Conservation (phyloP, 1,140 invertebrate genomes). For the Cryptotermes secundus region DNA sequence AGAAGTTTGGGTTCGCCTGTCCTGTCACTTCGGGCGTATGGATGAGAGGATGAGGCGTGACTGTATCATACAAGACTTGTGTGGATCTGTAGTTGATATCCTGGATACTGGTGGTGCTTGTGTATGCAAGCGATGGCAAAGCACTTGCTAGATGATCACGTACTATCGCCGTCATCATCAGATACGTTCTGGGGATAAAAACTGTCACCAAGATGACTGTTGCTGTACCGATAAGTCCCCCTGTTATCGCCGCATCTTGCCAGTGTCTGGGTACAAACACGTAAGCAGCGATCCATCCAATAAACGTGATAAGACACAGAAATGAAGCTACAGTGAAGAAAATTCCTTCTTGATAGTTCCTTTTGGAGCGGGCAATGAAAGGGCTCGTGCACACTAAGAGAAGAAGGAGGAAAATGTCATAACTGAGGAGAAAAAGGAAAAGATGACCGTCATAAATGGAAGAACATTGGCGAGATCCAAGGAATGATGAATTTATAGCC, state of each 20-base stretch:
- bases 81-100: constrained; percentile 30
- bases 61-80: constrained; percentile 29
- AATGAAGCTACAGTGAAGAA: constrained; percentile 52
- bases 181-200: constrained; percentile 60
- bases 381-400: constrained; percentile 54
- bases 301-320: constrained; percentile 52
- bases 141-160: constrained; percentile 53
- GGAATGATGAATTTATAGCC: constrained; percentile 51
- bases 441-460: constrained; percentile 48
- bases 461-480: constrained; percentile 47
- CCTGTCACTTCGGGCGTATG: not conserved
- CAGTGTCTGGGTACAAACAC: constrained; percentile 51
- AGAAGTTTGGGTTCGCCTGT: constrained; percentile 29
- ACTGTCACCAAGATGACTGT: constrained; percentile 55
- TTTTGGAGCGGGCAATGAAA: constrained; percentile 56
- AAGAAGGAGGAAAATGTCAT: constrained; percentile 56
- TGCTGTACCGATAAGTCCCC: constrained; percentile 57
- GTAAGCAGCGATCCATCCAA: constrained; percentile 53
- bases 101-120: constrained; percentile 23
- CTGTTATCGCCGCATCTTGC: constrained; percentile 57
- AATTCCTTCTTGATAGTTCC: constrained; percentile 63
- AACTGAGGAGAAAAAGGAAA: constrained; percentile 51
- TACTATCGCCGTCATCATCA: constrained; percentile 58
- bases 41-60: not conserved
- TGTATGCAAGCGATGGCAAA: constrained; percentile 46